A percentile compares a stretch with the other conserved stretches of the same genome.
Conservation (phyloP, 2,797 vertebrate species). For the Limosa lapponica region DNA sequence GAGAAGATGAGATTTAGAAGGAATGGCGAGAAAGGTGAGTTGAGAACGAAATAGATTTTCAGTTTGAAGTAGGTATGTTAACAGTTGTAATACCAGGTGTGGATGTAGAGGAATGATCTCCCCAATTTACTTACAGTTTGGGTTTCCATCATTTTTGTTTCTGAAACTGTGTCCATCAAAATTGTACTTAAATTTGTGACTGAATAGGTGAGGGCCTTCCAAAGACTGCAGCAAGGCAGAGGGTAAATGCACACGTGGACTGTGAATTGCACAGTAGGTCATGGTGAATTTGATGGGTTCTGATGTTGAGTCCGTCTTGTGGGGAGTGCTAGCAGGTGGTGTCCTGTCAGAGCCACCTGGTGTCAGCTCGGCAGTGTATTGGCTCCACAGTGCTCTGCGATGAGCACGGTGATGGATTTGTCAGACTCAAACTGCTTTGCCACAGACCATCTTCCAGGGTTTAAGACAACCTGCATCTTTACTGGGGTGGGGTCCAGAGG, state of each 20-base stretch:
- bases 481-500: background rate
- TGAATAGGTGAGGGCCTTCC: background rate
- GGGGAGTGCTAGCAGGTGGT: background rate
- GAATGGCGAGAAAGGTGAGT: background rate
- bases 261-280: background rate
- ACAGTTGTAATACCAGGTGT: background rate
- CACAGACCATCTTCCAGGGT: background rate
- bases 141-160: background rate
- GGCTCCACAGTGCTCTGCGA: background rate
- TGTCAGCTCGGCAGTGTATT: background rate
- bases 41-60: background rate
- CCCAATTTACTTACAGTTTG: background rate
- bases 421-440: background rate
- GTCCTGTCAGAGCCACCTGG: background rate
- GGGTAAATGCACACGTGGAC: background rate
- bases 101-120: background rate
- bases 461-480: background rate
- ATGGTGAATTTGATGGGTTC: background rate
- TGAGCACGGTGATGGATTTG: background rate
- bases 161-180: background rate
- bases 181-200: background rate
- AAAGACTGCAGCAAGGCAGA: background rate
- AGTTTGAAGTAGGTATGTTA: background rate
- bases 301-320: background rate
- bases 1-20: background rate